A percentile compares a stretch with the other conserved stretches of the same genome.
Evolutionary conservation across 2,888 invertebrate genomes (phyloP).

Genomic region (Platycheirus albimanus): DNA sequence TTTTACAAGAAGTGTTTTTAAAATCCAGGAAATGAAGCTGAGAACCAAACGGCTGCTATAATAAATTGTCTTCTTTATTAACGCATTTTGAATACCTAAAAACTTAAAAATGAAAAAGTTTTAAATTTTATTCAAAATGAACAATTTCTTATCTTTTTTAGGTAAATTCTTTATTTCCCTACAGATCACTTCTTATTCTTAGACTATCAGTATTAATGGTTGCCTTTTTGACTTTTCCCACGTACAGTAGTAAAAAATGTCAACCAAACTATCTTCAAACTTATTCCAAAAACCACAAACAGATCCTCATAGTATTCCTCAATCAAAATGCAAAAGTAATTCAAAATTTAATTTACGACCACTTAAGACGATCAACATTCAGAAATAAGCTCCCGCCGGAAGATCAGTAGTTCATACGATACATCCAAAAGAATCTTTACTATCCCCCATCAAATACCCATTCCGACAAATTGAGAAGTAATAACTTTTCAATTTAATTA

Average conservation of each 20-base stretch:
- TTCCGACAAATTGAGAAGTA: slow-evolving; percentile 67
- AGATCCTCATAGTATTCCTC: background rate
- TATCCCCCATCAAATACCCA: slow-evolving; percentile 48
- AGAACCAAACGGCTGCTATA: too few relatives aligned
- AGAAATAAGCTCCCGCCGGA: slow-evolving; percentile 37
- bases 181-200: too few relatives aligned
- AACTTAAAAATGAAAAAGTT: too few relatives aligned
- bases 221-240: slow-evolving; percentile 2
- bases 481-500: slow-evolving; percentile 66
- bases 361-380: slow-evolving; percentile 10
- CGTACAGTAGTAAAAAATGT: background rate
- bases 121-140: too few relatives aligned
- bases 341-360: slow-evolving; percentile 25
- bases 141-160: too few relatives aligned
- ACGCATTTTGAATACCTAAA: too few relatives aligned
- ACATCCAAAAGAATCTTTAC: slow-evolving; percentile 45
- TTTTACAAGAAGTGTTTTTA: too few relatives aligned
- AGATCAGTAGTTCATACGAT: slow-evolving; percentile 14
- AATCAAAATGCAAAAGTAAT: slow-evolving; percentile 39
- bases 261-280: background rate
- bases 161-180: too few relatives aligned
- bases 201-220: too few relatives aligned
- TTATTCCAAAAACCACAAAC: background rate
- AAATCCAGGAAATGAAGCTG: too few relatives aligned
- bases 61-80: too few relatives aligned